Conservation (phyloP, 2,888 invertebrate genomes). For the Autographa pulchrina region DNA sequence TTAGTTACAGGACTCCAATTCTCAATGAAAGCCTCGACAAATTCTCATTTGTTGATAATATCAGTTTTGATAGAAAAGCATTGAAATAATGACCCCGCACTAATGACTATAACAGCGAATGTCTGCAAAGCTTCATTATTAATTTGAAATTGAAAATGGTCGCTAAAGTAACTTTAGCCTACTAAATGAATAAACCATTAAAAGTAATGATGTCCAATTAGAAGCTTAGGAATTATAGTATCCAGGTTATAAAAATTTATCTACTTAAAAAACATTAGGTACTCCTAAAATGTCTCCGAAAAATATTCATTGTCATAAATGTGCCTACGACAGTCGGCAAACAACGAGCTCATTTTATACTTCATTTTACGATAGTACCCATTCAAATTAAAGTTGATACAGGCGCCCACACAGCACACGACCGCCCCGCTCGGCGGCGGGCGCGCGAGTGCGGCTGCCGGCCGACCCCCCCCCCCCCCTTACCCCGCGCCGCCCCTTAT, state of each 20-base stretch:
- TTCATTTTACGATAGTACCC: conserved; percentile 19
- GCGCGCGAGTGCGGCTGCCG: conserved; percentile 39
- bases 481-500: conserved; percentile 63
- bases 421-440: conserved; percentile 13
- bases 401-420: conserved; percentile 3
- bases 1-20: not conserved
- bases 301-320: conserved; percentile 19
- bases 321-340: conserved; percentile 12
- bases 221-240: not conserved
- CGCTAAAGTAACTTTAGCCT: not conserved
- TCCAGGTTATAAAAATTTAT: not conserved
- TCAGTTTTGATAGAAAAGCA: not conserved
- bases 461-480: conserved; percentile 38
- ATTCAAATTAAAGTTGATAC: conserved; percentile 30
- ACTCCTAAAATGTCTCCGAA: not conserved
- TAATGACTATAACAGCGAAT: not conserved
- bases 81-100: not conserved
- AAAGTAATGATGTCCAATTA: conserved; percentile 5
- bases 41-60: not conserved
- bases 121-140: not conserved
- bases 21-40: not conserved
- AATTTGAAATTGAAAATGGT: not conserved
- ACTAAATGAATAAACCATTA: conserved; percentile 4
- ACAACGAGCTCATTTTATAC: conserved; percentile 14
- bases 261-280: not conserved